Percentiles rank a stretch among this genome's conserved stretches.
phyloP scores from a whole-genome alignment of 2,113 vertebrate species.

The Hassar affinis region DNA sequence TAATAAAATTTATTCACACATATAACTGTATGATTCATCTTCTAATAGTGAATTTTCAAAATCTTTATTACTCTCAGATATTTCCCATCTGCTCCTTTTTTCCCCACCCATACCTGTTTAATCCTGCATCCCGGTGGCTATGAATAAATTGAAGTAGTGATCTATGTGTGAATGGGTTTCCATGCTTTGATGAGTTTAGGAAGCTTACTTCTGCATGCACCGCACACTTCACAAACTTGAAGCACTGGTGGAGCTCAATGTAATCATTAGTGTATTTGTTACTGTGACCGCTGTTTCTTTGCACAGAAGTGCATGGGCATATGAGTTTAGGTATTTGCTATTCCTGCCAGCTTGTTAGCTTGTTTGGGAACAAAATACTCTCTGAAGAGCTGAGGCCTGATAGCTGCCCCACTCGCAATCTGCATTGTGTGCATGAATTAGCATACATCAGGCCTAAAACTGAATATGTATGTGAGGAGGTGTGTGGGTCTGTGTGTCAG shows the following conservation, averaged over 20 bases:
- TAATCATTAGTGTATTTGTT: conserved; percentile 47
- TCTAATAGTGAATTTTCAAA: conserved; percentile 22
- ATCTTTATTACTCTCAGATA: conserved; percentile 37
- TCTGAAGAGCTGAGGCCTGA: conserved; percentile 40
- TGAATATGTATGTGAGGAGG: conserved; percentile 45
- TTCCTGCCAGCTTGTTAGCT: conserved; percentile 44
- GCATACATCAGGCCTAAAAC: conserved; percentile 43
- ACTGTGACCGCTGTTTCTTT: conserved; percentile 28
- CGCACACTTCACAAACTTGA: conserved; percentile 8
- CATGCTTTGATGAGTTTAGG: conserved; percentile 14
- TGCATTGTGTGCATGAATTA: conserved; percentile 58
- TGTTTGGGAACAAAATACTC: conserved; percentile 44
- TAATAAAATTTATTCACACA: conserved; percentile 25
- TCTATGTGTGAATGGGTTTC: conserved; percentile 27
- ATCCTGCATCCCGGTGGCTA: conserved; percentile 23
- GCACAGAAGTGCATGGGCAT: conserved; percentile 9
- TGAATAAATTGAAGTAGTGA: conserved; percentile 29
- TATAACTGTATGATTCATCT: conserved; percentile 16
- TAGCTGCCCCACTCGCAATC: conserved; percentile 46
- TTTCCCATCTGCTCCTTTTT: conserved; percentile 26
- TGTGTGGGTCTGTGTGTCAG: conserved; percentile 29
- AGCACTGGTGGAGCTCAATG: conserved; percentile 22
- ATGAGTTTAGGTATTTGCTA: conserved; percentile 41
- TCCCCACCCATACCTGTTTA: neutral
- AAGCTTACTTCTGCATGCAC: conserved; percentile 33